phyloP scores from a whole-genome alignment of 2,888 invertebrate species.

The Litoditis marina region DNA sequence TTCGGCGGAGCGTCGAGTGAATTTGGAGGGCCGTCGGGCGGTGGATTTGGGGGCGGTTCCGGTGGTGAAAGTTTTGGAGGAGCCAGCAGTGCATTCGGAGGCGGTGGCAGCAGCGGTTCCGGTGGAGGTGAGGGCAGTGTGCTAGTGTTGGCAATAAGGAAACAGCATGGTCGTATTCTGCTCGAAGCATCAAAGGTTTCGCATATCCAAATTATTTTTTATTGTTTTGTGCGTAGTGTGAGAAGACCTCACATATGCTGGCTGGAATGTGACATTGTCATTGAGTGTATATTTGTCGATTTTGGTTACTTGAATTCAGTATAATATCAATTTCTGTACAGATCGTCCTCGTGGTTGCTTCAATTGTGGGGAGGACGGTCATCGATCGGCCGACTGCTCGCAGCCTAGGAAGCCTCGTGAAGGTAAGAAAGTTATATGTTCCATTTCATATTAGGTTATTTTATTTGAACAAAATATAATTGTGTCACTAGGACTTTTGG shows the following conservation, averaged over 20 bases:
- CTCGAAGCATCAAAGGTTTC: too few relatives aligned
- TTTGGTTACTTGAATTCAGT: neutral
- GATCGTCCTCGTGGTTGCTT: conserved; percentile 22
- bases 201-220: too few relatives aligned
- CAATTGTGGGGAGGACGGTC: conserved; percentile 41
- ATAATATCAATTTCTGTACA: neutral
- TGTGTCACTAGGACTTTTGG: too few relatives aligned
- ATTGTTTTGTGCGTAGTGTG: too few relatives aligned
- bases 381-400: conserved; percentile 33
- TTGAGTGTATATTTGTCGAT: neutral
- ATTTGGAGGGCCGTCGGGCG: too few relatives aligned
- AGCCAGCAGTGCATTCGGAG: conserved; percentile 6
- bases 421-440: neutral
- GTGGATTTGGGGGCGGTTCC: conserved; percentile 12
- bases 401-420: conserved; percentile 13
- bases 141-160: too few relatives aligned
- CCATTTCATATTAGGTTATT: neutral
- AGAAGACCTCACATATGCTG: too few relatives aligned
- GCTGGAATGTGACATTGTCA: too few relatives aligned
- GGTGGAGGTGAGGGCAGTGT: conserved; percentile 13
- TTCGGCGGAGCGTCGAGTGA: too few relatives aligned
- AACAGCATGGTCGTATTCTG: too few relatives aligned
- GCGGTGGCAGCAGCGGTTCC: conserved; percentile 3
- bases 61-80: neutral
- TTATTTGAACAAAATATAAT: too few relatives aligned